Evolutionary conservation across 2,113 vertebrate species (phyloP), one percentile per base, ranked within the genome.

Genomic region (Crotalus viridis): DNA sequence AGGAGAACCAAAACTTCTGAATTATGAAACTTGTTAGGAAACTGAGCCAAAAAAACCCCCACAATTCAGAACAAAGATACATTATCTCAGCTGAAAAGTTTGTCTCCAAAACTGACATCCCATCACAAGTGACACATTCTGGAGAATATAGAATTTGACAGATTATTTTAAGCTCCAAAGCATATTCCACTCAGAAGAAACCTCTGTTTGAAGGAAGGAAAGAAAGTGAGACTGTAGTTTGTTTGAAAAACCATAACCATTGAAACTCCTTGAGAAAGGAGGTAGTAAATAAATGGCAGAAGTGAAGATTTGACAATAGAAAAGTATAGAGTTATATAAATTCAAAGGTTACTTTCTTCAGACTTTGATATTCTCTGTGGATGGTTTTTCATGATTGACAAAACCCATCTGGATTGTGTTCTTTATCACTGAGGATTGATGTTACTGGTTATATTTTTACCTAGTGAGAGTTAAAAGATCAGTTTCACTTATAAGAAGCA

Each of bases 1-100:
- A 94, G 43, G 89, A 94, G 89, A 94, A 96, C 61, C 59, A 46
- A 87, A 91, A 95, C 93, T 10, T 4, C 3, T 64, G 24, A 43
- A 56, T 28, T 93, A 94, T 85, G 17, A 95, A 92, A 88, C 69
- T 6, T 91, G 88, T 51, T 28, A 91, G 89, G 92, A 94, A 94
- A 90, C 56, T 90, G 48, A 39, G 46, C 57, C 28, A 87, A 90
- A 87, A 90, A 26, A 52, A 2, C 39, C 39, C 39, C 48, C 43
- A n/a, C 19, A 19, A 4, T 28, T 52, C n/a, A 87, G 81, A 90
- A 69, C 28, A 55, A 64, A 24, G 55, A 26, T 26, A 51, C 8
- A 33, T 91, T 81, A 54, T 54, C 6, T 59, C 61, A 0, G 0
- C 46, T 92, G 87, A 92, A 92, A 93, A 91, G 87, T 28, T 48